Base-by-base conservation (phyloP, 1,140 invertebrate genomes). In the Pristionchus pacificus region DNA sequence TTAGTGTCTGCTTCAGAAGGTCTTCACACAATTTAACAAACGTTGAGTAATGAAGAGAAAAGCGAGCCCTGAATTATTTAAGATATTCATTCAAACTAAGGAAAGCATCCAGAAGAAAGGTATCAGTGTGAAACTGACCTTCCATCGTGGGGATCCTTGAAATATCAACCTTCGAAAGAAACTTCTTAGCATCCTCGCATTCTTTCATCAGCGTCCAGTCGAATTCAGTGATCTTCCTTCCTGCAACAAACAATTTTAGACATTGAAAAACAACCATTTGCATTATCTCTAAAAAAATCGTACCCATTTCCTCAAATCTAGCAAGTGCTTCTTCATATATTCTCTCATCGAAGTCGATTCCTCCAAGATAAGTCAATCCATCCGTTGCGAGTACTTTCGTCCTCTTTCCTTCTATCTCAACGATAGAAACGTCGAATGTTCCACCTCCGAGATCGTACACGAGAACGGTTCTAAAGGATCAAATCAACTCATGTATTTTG, bases 351-450 rank as follows among this genome's bases (percentile, higher is more conserved):
- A 49, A 88, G 77, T 88, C 88, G 79, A 88, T 88, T 74, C 87
- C 38, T 49, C 38, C 38, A 49, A 49, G 38, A 49, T 10, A 49
- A 49, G 38, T 49, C 6, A 49, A 19, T 49, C 38, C 38, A 49
- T 19, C 19, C 19, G 38, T 49, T 10, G 38, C 38, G 6, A 10
- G 6, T 6, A 49, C 38, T 49, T 6, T 49, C 19, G 38, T 19
- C 6, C 19, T 19, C 19, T 10, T 10, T 49, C 38, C 38, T 19
- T 49, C 19, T 19, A 49, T 49, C 19, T 49, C 6, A 10, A 97
- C 86, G 81, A 97, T 92, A 28, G 93, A 96, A 13, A 97, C 93
- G 87, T 97, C 93, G 84, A 98, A 97, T 77, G 95, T 97, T 82
- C 95, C 95, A 84, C 95, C 95, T 74, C 95, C 95, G 75, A 97